phyloP scores from a whole-genome alignment of 2,888 invertebrate genomes.

The Yponomeuta malinellus region DNA sequence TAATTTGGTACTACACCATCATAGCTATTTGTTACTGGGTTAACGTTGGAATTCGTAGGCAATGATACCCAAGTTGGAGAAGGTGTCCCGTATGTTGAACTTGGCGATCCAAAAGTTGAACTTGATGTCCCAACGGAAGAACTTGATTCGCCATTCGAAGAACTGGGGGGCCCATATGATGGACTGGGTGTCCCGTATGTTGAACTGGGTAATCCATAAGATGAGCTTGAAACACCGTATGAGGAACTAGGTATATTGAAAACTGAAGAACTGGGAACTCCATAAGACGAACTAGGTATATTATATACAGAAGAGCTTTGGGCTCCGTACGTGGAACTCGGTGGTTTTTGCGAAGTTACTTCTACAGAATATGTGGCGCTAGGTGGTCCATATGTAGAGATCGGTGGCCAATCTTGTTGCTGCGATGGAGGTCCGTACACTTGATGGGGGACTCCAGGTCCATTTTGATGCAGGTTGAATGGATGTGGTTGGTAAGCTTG shows the following conservation, averaged over 20 bases:
- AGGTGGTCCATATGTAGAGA: slow-evolving; percentile 37
- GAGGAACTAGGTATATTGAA: slow-evolving; percentile 28
- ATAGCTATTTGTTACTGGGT: slow-evolving; percentile 38
- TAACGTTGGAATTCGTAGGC: slow-evolving; percentile 27
- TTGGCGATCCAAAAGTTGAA: slow-evolving; percentile 17
- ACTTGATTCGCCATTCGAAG: slow-evolving; percentile 28
- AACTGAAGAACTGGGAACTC: slow-evolving; percentile 24
- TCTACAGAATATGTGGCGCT: slow-evolving; percentile 20
- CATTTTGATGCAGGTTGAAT: slow-evolving; percentile 35
- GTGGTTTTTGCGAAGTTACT: slow-evolving; percentile 16
- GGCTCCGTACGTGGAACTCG: slow-evolving; percentile 21
- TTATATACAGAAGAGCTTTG: slow-evolving; percentile 30
- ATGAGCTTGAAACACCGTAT: slow-evolving; percentile 29
- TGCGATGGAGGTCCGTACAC: slow-evolving; percentile 48
- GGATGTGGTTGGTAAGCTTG: slow-evolving; percentile 37
- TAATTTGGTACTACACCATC: slow-evolving; percentile 41
- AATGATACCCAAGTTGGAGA: slow-evolving; percentile 18
- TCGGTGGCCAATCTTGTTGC: slow-evolving; percentile 32
- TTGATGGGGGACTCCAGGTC: slow-evolving; percentile 39
- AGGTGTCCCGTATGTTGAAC: slow-evolving; percentile 4
- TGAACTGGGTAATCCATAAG: slow-evolving; percentile 30
- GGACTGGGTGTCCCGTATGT: slow-evolving; percentile 36
- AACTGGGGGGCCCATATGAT: slow-evolving; percentile 27
- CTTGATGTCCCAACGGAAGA: slow-evolving; percentile 15
- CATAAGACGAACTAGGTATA: slow-evolving; percentile 28